Evolutionary conservation across 2,113 vertebrate genomes (phyloP).

Genomic region (Seriola dumerili): DNA sequence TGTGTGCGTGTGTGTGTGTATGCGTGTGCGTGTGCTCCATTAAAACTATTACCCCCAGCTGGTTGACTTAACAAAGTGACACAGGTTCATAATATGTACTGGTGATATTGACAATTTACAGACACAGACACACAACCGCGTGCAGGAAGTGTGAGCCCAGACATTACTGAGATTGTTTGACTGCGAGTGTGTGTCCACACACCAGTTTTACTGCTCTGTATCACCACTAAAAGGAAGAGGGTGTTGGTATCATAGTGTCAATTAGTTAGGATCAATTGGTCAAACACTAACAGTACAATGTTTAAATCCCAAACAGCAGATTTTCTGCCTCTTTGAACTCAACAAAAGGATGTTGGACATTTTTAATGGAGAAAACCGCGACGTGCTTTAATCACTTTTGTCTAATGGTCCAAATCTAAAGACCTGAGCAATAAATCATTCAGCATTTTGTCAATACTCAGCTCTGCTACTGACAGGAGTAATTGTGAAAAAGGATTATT

Average conservation of each 20-base stretch:
- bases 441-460: background rate
- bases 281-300: background rate
- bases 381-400: background rate
- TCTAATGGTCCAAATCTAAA: constrained; percentile 14
- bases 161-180: constrained; percentile 4
- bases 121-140: background rate
- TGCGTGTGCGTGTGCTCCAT: constrained; percentile 4
- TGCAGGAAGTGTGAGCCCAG: background rate
- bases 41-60: constrained; percentile 25
- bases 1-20: background rate
- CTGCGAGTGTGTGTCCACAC: background rate
- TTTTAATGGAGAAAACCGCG: background rate
- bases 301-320: background rate
- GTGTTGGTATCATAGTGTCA: background rate
- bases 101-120: constrained; percentile 9
- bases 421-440: constrained; percentile 12
- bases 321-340: background rate
- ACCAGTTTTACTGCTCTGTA: background rate
- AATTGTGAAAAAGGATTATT: constrained; percentile 16
- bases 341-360: background rate
- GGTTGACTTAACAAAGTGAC: constrained; percentile 26
- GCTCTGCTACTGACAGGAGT: background rate
- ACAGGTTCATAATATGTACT: constrained; percentile 32
- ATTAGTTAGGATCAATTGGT: background rate
- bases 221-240: background rate